Base-by-base conservation (phyloP, 53 echinoderm and acorn worm genomes). In the Arbacia lixula region DNA sequence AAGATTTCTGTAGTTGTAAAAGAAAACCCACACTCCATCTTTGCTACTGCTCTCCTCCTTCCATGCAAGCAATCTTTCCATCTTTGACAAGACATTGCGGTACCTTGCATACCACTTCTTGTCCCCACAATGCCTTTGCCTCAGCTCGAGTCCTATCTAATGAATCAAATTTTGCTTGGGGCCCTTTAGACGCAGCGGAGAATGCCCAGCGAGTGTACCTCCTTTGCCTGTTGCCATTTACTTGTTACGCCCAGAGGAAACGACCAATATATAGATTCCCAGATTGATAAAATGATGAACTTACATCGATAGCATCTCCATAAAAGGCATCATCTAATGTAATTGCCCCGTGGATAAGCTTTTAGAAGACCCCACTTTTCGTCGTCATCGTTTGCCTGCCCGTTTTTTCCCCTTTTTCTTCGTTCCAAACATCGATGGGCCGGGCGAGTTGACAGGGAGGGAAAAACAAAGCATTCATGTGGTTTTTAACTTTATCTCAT, bases 281-380 rank as follows among this genome's bases (percentile, higher is more conserved):
- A 77, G 78, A 57, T 77, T 77, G 78, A 77, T 77, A 77, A 77
- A 77, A 77, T 77, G 78, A 77, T 77, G 60, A 55, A 77, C 78
- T 77, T 35, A 58, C 78, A 57, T 58, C 60, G 78, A 77, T 77
- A 77, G 78, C 58, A 77, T 77, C 78, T 22, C 37, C 57, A 43
- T 58, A 57, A 56, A 56, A 37, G 46, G 60, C 55, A 58, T 58
- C 57, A 77, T 58, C 56, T 58, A 58, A 77, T 81, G 82, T 81
- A 81, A 63, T 81, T 81, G 82, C 82, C 64, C 49, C n/a, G 49
- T 81, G 82, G 82, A 43, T 21, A 58, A 40, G 63, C 62, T 81
- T 81, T 81, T 81, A 81, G 82, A 58, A 50, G 57, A 37, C 78
- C 78, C 78, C 58, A 77, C 36, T 77, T 77, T 58, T 5, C 57